Percentiles rank a stretch among this genome's conserved stretches.
phyloP scores from a whole-genome alignment of 2,113 vertebrate genomes.

The Upupa epops region DNA sequence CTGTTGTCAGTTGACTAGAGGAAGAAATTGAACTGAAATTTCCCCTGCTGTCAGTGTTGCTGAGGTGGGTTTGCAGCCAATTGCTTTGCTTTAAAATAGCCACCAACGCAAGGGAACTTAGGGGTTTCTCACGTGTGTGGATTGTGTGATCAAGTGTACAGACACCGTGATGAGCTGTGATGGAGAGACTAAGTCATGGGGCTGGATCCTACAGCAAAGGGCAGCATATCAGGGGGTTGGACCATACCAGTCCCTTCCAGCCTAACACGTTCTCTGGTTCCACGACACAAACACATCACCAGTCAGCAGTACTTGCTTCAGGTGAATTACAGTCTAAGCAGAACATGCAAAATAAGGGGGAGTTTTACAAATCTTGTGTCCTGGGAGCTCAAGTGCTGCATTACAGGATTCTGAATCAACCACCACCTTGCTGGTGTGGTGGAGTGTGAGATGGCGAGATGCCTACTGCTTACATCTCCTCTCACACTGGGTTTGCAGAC shows the following conservation, averaged over 20 bases:
- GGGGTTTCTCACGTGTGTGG: not conserved
- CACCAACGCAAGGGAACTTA: not conserved
- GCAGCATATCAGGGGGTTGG: not conserved
- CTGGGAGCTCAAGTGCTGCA: not conserved
- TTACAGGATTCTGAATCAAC: not conserved
- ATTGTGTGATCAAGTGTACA: rapidly evolving
- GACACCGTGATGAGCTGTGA: not conserved
- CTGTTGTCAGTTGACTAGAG: not conserved
- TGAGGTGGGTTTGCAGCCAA: not conserved
- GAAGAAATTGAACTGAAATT: not conserved
- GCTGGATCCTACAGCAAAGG: not conserved
- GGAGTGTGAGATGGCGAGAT: rapidly evolving
- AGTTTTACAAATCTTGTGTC: not conserved
- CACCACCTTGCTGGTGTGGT: not conserved
- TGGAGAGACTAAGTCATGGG: not conserved
- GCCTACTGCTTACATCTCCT: not conserved
- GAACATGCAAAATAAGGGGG: not conserved
- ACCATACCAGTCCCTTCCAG: too few species aligned
- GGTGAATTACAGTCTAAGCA: not conserved
- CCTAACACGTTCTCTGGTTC: too few species aligned
- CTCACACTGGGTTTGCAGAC: rapidly evolving
- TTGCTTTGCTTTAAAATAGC: not conserved
- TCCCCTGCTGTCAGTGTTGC: not conserved
- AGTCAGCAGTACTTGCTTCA: rapidly evolving
- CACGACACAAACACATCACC: rapidly evolving